Base-by-base conservation (phyloP, 1,140 invertebrate species). In the Capitella teleta region DNA sequence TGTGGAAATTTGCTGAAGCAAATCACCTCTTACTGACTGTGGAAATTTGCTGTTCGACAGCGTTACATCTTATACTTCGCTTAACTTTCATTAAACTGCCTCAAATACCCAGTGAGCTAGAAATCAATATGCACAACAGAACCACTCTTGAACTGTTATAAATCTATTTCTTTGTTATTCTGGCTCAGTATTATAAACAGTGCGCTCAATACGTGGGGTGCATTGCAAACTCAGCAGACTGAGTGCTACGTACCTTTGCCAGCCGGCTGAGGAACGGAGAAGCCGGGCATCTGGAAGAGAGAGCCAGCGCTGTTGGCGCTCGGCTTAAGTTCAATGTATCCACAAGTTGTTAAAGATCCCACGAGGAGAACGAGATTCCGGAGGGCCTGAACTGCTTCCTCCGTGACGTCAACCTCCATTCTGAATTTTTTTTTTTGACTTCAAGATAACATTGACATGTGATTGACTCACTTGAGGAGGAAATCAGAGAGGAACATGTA, bases 401-500 rank as follows among this genome's bases (percentile, higher is more conserved):
- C 65, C 37, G 46, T 49, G 5, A 49, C 53, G 44, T 67, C 63
- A 28, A 61, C 49, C 53, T 67, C 66, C 28, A 67, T 49, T 45
- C 66, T 71, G 50, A 21, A 34, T 12, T 34, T 12, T 12, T 34
- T 12, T 10, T 34, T 34, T 10, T 34, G 16, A 34, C 16, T 34
- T 12, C 32, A 34, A 34, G 16, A 34, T 34, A 34, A 12, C 32
- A n/a, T n/a, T n/a, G n/a, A 40, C 38, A 32, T 21, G 38, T 26
- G 6, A 42, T 26, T 6, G n/a, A 73, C 76, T 78, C 76, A 94
- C 88, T 87, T 92, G 49, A 96, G 74, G 53, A 96, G 77, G 74
- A 96, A 95, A 66, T 96, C 91, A 25, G 86, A 87, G 45, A 98
- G 76, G 70, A 95, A 95, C 41, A 84, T 77, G 74, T 97, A 98